A percentile compares a stretch with the other conserved stretches of the same genome.
These are phyloP conservation scores for Dione juno DNA, from an alignment of 2,888 invertebrate species.

Conservation along the genomic window DNA sequence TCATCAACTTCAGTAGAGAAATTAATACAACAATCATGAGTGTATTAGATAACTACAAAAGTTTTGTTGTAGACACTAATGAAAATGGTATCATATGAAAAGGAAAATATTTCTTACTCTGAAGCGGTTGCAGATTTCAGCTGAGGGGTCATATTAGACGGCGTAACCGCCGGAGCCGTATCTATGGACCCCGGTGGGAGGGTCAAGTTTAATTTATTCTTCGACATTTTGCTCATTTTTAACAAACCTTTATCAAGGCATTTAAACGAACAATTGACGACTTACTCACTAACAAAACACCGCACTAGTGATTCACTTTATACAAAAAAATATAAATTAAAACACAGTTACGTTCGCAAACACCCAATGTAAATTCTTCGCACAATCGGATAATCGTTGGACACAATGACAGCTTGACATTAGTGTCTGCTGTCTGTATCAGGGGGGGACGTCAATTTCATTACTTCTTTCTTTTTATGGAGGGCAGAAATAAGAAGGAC, in stretches of 20 bases:
- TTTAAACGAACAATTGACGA: slow-evolving; percentile 44
- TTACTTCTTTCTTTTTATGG: slow-evolving; percentile 1
- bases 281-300: slow-evolving; percentile 27
- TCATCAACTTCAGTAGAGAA: slow-evolving; percentile 1
- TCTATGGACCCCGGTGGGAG: slow-evolving; percentile 95
- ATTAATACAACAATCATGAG: slow-evolving; percentile 3
- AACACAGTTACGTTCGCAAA: slow-evolving; percentile 24
- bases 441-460: no score
- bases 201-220: slow-evolving; percentile 95
- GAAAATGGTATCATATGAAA: slow-evolving; percentile 1
- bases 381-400: slow-evolving; percentile 14
- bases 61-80: neutral
- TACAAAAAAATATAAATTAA: slow-evolving; percentile 33
- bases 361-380: slow-evolving; percentile 25
- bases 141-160: slow-evolving; percentile 83
- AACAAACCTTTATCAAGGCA: slow-evolving; percentile 54
- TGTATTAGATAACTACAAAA: slow-evolving; percentile 5
- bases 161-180: slow-evolving; percentile 85
- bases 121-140: slow-evolving; percentile 83
- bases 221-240: slow-evolving; percentile 89
- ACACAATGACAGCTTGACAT: slow-evolving; percentile 10
- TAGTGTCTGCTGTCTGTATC: no score
- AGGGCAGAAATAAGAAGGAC: no score
- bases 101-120: slow-evolving; percentile 71
- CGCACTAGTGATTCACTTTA: slow-evolving; percentile 37